Conservation (phyloP, 1,140 invertebrate species). For the Bicyclus anynana region DNA sequence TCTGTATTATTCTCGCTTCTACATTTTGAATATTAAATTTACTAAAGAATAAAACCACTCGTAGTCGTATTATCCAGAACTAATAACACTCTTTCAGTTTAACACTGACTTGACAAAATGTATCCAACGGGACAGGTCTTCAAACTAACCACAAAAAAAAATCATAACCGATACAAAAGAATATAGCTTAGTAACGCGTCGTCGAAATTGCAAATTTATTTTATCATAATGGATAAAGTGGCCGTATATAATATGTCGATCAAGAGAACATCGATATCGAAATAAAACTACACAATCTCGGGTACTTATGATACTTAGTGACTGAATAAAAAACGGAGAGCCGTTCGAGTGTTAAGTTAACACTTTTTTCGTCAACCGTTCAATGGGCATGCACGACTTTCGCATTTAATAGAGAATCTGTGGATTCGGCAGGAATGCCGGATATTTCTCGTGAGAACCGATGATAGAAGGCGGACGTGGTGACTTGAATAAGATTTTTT, state of each 20-base stretch:
- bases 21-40: neutral
- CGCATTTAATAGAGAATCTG: constrained; percentile 60
- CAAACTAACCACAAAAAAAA: constrained; percentile 2
- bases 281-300: neutral
- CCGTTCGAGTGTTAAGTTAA: constrained; percentile 52
- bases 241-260: neutral
- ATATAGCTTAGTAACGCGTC: constrained; percentile 25
- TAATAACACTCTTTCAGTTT: constrained; percentile 9
- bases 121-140: neutral
- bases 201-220: constrained; percentile 28
- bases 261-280: neutral
- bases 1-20: neutral
- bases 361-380: constrained; percentile 60
- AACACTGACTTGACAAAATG: constrained; percentile 14
- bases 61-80: constrained; percentile 8
- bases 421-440: constrained; percentile 56
- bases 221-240: constrained; percentile 8
- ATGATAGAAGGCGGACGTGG: constrained; percentile 41
- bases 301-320: constrained; percentile 22
- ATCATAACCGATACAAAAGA: constrained; percentile 20
- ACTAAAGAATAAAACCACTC: neutral
- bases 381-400: constrained; percentile 72
- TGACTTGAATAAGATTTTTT: too few relatives aligned
- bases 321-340: constrained; percentile 41
- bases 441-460: constrained; percentile 72